Evolutionary conservation across 2,113 vertebrate genomes (phyloP).

Genomic region (Lynx canadensis): DNA sequence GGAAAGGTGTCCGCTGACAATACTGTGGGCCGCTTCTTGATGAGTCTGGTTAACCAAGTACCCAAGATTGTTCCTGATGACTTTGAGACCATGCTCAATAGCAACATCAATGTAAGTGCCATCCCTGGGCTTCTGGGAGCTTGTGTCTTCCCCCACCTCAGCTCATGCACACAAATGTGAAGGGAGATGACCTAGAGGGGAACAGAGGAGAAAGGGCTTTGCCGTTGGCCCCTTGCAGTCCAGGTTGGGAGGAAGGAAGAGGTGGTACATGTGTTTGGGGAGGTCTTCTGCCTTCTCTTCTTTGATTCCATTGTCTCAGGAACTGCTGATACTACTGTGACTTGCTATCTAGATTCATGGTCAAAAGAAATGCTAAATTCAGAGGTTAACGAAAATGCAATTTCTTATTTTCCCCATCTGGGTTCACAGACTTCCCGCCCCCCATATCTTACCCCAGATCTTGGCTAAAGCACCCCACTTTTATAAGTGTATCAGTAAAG

Average conservation of each 20-base stretch:
- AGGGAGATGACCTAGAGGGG: background rate
- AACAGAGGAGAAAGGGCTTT: background rate
- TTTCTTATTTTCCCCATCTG: background rate
- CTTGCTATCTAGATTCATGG: background rate
- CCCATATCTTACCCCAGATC: background rate
- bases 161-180: background rate
- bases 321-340: background rate
- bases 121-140: background rate
- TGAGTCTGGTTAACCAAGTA: constrained; percentile 98
- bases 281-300: background rate
- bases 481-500: background rate
- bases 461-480: background rate
- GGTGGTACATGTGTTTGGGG: background rate
- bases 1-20: constrained; percentile 97
- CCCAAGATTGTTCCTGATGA: constrained; percentile 97
- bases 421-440: background rate
- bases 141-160: background rate
- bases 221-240: background rate
- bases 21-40: constrained; percentile 96
- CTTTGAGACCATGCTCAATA: constrained; percentile 99
- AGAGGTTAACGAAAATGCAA: background rate
- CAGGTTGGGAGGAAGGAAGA: background rate
- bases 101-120: constrained; percentile 97
- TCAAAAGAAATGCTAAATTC: background rate
- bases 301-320: background rate